phyloP scores from a whole-genome alignment of 2,888 invertebrate species.

The Gnatocerus cornutus region DNA sequence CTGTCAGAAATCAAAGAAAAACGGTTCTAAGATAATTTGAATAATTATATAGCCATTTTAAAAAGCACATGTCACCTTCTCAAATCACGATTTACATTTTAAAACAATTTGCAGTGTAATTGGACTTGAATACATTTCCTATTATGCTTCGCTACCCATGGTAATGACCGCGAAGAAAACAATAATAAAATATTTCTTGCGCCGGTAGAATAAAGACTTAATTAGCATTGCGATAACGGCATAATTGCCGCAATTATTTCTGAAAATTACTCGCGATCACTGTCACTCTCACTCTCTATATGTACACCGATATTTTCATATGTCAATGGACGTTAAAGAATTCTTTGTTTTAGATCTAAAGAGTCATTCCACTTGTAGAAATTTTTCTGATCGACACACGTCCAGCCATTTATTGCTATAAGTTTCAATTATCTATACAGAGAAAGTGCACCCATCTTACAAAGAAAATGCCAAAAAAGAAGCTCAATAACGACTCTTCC shows the following conservation, averaged over 20 bases:
- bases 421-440: background rate
- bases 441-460: background rate
- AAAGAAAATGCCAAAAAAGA: background rate
- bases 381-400: constrained; percentile 21
- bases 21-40: background rate
- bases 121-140: background rate
- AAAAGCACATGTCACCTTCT: constrained; percentile 13
- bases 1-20: background rate
- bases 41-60: too few species aligned
- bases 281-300: constrained; percentile 12
- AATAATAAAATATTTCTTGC: background rate
- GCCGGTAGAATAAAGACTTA: background rate
- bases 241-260: background rate
- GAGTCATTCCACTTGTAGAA: constrained; percentile 31
- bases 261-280: background rate
- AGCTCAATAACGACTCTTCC: background rate
- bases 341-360: background rate
- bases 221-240: background rate
- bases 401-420: background rate
- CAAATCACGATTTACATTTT: constrained; percentile 11
- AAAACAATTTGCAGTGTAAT: background rate
- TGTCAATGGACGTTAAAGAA: constrained; percentile 11
- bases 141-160: background rate
- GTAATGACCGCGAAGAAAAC: background rate
- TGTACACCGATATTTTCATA: background rate